phyloP scores from a whole-genome alignment of 2,113 vertebrate species.

The Melanerpes aurifrons region DNA sequence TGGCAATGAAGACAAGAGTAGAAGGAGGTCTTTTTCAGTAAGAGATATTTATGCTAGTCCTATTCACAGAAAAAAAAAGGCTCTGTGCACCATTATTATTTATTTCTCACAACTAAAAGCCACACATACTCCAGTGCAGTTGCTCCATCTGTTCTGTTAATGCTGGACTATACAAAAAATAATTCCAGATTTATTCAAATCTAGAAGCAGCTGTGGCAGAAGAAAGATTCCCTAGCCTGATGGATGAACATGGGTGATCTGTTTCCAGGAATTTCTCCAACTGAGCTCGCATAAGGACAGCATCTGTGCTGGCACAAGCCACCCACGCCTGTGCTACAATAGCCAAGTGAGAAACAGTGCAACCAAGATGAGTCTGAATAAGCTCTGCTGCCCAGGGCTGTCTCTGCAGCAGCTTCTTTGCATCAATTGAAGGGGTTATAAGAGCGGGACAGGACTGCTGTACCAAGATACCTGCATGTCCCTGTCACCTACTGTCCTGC shows the following conservation, averaged over 20 bases:
- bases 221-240: not conserved
- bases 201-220: not conserved
- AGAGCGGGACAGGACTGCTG: not conserved
- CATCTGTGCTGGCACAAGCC: not conserved
- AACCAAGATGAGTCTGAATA: not conserved
- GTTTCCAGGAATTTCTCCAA: not conserved
- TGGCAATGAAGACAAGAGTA: not conserved
- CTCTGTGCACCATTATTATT: not conserved
- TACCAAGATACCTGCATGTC: fast-evolving
- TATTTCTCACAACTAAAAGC: constrained; percentile 12
- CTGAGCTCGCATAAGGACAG: not conserved
- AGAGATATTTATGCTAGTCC: not conserved
- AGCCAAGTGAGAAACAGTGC: not conserved
- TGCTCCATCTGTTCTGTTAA: constrained; percentile 49
- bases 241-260: not conserved
- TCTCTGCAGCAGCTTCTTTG: not conserved
- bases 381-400: not conserved
- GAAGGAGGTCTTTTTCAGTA: not conserved
- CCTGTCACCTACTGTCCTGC: not conserved
- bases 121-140: not conserved
- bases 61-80: not conserved
- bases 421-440: fast-evolving
- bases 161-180: not conserved
- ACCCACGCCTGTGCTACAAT: not conserved
- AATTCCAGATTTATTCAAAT: not conserved